These are phyloP conservation scores for Ciconia nigra DNA, from an alignment of 2,797 vertebrate species.

Conservation along the genomic window DNA sequence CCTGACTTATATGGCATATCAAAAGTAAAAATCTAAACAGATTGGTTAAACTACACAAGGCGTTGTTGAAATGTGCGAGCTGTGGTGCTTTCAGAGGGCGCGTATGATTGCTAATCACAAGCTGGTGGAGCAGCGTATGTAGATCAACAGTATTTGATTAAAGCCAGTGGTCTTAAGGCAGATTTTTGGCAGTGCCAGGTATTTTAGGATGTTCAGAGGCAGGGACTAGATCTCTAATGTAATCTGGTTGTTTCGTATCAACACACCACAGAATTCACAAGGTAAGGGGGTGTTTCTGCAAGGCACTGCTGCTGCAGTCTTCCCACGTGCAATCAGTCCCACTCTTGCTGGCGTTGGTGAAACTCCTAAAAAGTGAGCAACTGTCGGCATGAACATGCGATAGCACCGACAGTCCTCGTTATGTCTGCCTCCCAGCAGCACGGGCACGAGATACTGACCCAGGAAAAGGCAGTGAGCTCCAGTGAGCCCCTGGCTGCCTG, in stretches of 20 bases:
- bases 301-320: neutral
- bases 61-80: neutral
- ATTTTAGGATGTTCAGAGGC: neutral
- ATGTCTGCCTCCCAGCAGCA: neutral
- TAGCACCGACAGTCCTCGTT: neutral
- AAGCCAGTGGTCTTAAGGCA: neutral
- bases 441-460: neutral
- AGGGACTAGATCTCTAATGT: neutral
- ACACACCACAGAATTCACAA: neutral
- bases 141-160: neutral
- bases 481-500: neutral
- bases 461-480: neutral
- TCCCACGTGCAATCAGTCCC: fast-evolving
- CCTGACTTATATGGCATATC: neutral
- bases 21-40: neutral
- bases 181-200: neutral
- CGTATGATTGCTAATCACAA: neutral
- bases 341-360: neutral
- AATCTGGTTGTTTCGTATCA: neutral
- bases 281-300: neutral
- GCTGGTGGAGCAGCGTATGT: neutral
- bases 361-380: neutral
- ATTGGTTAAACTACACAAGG: neutral
- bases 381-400: neutral
- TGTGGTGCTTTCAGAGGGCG: neutral